These are phyloP conservation scores for Proterorhinus semilunaris DNA, from an alignment of 2,113 vertebrate species.

Conservation along the genomic window DNA sequence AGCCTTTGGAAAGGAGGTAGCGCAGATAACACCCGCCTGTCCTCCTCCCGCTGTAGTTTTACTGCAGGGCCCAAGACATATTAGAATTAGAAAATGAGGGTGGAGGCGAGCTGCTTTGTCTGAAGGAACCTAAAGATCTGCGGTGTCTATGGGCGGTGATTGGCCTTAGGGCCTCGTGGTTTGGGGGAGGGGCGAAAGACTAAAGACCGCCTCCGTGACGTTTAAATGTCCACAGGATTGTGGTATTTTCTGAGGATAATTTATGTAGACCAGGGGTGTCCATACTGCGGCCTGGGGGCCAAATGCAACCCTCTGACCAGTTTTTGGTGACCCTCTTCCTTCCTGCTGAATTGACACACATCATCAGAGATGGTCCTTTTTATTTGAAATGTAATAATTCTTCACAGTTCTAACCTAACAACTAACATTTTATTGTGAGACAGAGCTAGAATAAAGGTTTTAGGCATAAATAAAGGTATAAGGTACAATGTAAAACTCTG, in stretches of 20 bases:
- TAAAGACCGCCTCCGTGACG: slow-evolving; percentile 63
- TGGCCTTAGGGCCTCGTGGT: slow-evolving; percentile 66
- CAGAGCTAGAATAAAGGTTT: too few species aligned
- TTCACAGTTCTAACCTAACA: too few species aligned
- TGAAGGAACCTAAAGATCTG: neutral
- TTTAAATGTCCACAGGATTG: slow-evolving; percentile 61
- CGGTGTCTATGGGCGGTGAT: slow-evolving; percentile 35
- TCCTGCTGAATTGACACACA: too few species aligned
- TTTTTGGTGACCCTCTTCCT: too few species aligned
- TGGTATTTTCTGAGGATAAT: slow-evolving; percentile 36
- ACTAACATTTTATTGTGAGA: too few species aligned
- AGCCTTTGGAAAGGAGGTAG: neutral
- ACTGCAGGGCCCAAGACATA: neutral
- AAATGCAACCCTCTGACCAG: too few species aligned
- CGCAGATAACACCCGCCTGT: neutral
- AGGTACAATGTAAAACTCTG: too few species aligned
- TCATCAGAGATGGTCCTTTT: too few species aligned
- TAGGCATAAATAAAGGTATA: too few species aligned
- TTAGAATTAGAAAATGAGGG: neutral
- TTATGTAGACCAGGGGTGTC: neutral
- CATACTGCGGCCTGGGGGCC: too few species aligned
- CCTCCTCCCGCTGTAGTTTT: neutral
- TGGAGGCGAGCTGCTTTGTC: slow-evolving; percentile 28
- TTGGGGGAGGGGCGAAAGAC: slow-evolving; percentile 42
- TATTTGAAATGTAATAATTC: too few species aligned